These are phyloP conservation scores for Colostygia pectinataria DNA, from an alignment of 2,888 invertebrate species.

Conservation along the genomic window DNA sequence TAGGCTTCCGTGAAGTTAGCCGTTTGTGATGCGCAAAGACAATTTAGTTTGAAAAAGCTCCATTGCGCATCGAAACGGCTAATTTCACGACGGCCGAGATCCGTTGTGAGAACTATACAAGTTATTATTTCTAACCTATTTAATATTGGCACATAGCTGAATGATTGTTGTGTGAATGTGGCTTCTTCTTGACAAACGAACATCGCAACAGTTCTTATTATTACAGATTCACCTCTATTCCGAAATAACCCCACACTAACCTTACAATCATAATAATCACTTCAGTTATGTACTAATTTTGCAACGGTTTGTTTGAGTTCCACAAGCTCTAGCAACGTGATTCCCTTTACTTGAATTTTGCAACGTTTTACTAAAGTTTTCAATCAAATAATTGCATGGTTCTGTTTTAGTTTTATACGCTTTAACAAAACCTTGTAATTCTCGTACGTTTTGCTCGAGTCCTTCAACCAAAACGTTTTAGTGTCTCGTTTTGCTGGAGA, in stretches of 20 bases:
- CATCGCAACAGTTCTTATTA: conserved; percentile 35
- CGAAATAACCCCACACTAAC: conserved; percentile 21
- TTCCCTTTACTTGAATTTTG: background rate
- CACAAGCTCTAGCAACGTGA: conserved; percentile 2
- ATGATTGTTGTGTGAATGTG: conserved; percentile 77
- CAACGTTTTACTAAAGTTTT: background rate
- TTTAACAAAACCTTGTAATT: background rate
- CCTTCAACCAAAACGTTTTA: too few species aligned
- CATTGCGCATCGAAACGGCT: too few species aligned
- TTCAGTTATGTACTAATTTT: conserved; percentile 67
- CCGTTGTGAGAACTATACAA: too few species aligned
- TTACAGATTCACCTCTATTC: conserved; percentile 16
- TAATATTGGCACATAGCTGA: conserved; percentile 65
- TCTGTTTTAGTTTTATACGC: too few species aligned
- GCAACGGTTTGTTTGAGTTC: conserved; percentile 14
- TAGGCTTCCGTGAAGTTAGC: too few species aligned
- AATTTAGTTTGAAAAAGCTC: too few species aligned
- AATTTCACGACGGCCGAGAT: too few species aligned
- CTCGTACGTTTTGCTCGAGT: too few species aligned
- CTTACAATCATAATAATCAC: conserved; percentile 70
- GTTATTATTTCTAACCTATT: too few species aligned
- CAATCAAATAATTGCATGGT: too few species aligned
- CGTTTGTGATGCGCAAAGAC: too few species aligned
- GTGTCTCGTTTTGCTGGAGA: conserved; percentile 58
- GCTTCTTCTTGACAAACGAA: conserved; percentile 76